Evolutionary conservation across 37 sponge, comb jelly and placozoan genomes (phyloP).

Genomic region (Agelas oroides): DNA sequence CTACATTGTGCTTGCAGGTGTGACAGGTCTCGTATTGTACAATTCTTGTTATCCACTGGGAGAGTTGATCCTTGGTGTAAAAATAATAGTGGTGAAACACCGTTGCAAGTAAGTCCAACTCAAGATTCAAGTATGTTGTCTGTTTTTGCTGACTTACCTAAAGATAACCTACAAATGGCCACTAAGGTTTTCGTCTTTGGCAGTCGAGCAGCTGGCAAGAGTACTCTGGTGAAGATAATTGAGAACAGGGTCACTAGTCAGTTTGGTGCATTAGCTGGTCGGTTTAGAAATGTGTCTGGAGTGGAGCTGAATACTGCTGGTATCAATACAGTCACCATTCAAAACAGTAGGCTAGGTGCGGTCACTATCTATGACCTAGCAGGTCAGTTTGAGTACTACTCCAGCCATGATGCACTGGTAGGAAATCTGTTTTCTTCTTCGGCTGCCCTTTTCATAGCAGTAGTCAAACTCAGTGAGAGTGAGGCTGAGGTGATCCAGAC

Average conservation of each 20-base stretch:
- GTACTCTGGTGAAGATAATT: slow-evolving; percentile 31
- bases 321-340: slow-evolving; percentile 12
- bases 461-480: slow-evolving; percentile 25
- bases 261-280: neutral
- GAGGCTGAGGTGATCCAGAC: slow-evolving; percentile 3
- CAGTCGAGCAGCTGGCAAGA: slow-evolving; percentile 32
- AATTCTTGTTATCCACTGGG: neutral
- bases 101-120: neutral
- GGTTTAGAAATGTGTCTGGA: no score
- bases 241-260: neutral
- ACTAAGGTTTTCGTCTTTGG: slow-evolving; percentile 18
- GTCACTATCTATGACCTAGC: slow-evolving; percentile 44
- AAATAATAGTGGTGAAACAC: neutral
- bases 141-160: neutral
- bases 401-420: slow-evolving; percentile 30
- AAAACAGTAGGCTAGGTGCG: slow-evolving; percentile 13
- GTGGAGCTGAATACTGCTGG: slow-evolving; percentile 37
- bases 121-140: no score
- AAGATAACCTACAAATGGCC: neutral
- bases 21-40: neutral
- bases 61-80: neutral
- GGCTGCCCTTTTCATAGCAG: slow-evolving; percentile 21
- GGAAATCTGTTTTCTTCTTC: neutral
- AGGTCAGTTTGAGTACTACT: slow-evolving; percentile 51
- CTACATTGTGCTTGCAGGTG: slow-evolving; percentile 9